Conservation (phyloP, 2,888 invertebrate genomes). For the Netelia fuscicornis region DNA sequence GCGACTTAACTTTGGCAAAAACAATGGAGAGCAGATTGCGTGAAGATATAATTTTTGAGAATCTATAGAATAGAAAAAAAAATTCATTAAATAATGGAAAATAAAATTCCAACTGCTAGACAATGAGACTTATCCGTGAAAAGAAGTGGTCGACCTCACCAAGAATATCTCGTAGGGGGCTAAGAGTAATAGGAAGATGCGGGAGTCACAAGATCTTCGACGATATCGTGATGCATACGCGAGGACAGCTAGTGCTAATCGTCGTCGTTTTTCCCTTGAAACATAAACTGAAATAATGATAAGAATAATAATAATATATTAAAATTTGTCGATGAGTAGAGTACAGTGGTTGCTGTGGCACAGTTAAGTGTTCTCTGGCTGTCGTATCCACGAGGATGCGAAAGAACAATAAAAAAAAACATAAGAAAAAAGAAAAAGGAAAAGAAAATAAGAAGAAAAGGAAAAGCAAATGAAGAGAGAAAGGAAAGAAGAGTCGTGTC, state of each 20-base stretch:
- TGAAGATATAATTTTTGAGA: too few species aligned
- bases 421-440: conserved; percentile 31
- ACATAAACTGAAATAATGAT: conserved; percentile 34
- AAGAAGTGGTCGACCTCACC: too few species aligned
- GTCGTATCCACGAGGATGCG: conserved; percentile 19
- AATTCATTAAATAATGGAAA: too few species aligned
- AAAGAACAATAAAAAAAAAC: conserved; percentile 25
- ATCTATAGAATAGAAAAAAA: too few species aligned
- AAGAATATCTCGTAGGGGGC: too few species aligned
- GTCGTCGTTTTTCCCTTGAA: conserved; percentile 29
- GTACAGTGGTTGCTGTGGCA: conserved; percentile 37
- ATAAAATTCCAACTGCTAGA: too few species aligned
- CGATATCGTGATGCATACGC: not conserved
- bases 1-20: too few species aligned
- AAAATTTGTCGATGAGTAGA: conserved; percentile 29
- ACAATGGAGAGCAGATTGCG: too few species aligned
- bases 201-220: not conserved
- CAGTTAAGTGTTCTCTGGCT: conserved; percentile 16
- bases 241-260: conserved; percentile 21
- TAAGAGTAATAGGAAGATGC: not conserved
- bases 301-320: conserved; percentile 16
- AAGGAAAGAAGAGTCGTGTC: conserved; percentile 24
- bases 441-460: not conserved
- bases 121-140: too few species aligned
- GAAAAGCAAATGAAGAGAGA: conserved; percentile 56